A percentile compares a stretch with the other conserved stretches of the same genome.
These are phyloP conservation scores for Excalfactoria chinensis DNA, from an alignment of 2,113 vertebrate genomes.

Conservation along the genomic window DNA sequence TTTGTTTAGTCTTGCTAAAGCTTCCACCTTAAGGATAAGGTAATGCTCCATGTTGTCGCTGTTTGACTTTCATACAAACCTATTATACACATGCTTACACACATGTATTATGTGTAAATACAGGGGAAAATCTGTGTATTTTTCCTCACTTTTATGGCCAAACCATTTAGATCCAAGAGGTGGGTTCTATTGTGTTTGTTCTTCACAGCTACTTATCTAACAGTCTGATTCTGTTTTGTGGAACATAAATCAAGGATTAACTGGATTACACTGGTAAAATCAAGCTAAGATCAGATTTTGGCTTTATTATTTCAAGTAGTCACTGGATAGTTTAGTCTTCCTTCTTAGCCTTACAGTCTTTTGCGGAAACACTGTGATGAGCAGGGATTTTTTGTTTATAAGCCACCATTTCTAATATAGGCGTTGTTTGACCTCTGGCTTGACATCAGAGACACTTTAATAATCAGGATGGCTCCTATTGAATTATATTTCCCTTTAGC, in stretches of 20 bases:
- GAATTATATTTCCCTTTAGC: slow-evolving; percentile 5
- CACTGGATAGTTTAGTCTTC: background rate
- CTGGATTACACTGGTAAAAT: background rate
- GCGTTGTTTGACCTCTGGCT: background rate
- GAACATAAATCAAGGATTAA: slow-evolving; percentile 1
- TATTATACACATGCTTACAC: rapidly evolving
- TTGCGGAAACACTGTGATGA: slow-evolving; percentile 27
- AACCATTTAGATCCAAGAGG: background rate
- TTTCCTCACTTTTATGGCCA: background rate
- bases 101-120: rapidly evolving
- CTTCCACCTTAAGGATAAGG: background rate
- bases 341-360: background rate
- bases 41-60: background rate
- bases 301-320: background rate
- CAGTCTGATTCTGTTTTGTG: background rate
- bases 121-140: background rate
- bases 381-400: slow-evolving; percentile 28
- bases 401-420: slow-evolving; percentile 33
- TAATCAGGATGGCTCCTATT: background rate
- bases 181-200: background rate
- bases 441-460: slow-evolving; percentile 20
- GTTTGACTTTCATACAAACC: background rate
- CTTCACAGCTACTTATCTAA: background rate
- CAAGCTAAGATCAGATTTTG: background rate
- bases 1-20: background rate